Conservation (phyloP, 2,797 vertebrate species). For the Halcyon badia region DNA sequence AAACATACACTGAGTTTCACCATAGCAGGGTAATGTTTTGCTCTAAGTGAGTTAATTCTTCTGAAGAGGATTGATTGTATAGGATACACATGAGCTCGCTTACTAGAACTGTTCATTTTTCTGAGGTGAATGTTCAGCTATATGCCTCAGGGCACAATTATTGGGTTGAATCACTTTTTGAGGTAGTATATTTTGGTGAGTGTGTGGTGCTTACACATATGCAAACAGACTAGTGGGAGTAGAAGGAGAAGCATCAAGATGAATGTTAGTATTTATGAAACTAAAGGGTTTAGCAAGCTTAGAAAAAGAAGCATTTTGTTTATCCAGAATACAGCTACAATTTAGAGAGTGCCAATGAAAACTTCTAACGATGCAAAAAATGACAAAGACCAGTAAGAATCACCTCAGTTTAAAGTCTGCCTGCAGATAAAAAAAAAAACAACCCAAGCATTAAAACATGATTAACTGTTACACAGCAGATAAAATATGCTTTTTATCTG, state of each 20-base stretch:
- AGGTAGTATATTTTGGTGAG: constrained; percentile 55
- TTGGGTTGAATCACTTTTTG: constrained; percentile 60
- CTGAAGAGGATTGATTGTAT: constrained; percentile 6
- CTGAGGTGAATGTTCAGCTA: constrained; percentile 53
- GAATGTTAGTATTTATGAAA: constrained; percentile 70
- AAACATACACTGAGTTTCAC: not conserved
- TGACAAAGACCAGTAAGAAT: not conserved
- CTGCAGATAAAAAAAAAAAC: not conserved
- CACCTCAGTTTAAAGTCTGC: constrained; percentile 36
- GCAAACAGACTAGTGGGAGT: not conserved
- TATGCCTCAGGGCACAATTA: constrained; percentile 64
- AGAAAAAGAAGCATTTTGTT: constrained; percentile 68
- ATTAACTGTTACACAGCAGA: constrained; percentile 39
- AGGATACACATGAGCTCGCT: not conserved
- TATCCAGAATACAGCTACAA: constrained; percentile 70
- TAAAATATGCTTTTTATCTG: constrained; percentile 71
- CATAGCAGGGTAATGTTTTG: not conserved
- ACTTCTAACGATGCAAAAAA: constrained; percentile 68
- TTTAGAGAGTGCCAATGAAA: constrained; percentile 69
- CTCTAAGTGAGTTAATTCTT: not conserved
- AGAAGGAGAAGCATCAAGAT: not conserved
- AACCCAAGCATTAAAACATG: not conserved
- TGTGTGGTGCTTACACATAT: constrained; percentile 60
- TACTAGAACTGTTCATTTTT: constrained; percentile 43
- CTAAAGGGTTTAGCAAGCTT: constrained; percentile 67